phyloP scores from a whole-genome alignment of 92 coral and sea anemone species.

The Palythoa grandis region DNA sequence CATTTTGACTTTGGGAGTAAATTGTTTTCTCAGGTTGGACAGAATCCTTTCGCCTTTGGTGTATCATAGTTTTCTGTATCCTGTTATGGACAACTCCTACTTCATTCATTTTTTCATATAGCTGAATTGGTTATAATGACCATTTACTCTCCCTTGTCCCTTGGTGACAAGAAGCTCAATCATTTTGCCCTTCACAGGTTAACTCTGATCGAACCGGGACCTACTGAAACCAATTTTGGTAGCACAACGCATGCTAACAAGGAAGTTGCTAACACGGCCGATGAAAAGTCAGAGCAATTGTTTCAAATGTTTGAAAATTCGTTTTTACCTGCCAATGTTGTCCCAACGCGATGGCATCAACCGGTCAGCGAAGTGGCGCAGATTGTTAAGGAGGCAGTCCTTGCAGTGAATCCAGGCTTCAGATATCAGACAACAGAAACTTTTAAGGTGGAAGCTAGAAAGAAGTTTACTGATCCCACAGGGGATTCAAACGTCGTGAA shows the following conservation, averaged over 20 bases:
- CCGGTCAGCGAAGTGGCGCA: constrained; percentile 4
- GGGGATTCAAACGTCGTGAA: constrained; percentile 5
- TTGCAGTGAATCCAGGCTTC: constrained; percentile 26
- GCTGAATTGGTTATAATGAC: no score
- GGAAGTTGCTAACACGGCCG: neutral
- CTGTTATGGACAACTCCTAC: no score
- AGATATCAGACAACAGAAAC: no score
- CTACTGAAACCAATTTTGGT: neutral
- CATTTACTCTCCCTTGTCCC: no score
- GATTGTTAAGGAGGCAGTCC: constrained; percentile 4
- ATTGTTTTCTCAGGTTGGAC: no score
- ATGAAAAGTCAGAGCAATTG: constrained; percentile 7
- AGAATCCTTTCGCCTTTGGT: no score
- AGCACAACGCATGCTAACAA: neutral
- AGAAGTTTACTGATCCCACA: no score
- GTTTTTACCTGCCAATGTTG: neutral
- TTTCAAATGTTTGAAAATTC: neutral
- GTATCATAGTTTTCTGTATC: no score
- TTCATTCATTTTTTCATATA: no score
- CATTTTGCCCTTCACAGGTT: constrained; percentile 15
- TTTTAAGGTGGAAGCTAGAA: no score
- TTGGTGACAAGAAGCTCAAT: no score
- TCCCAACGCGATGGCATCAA: neutral
- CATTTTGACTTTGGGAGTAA: no score
- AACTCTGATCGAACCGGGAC: constrained; percentile 25